phyloP scores from a whole-genome alignment of 2,113 vertebrate species.

The Chaetorhynchus papuensis region DNA sequence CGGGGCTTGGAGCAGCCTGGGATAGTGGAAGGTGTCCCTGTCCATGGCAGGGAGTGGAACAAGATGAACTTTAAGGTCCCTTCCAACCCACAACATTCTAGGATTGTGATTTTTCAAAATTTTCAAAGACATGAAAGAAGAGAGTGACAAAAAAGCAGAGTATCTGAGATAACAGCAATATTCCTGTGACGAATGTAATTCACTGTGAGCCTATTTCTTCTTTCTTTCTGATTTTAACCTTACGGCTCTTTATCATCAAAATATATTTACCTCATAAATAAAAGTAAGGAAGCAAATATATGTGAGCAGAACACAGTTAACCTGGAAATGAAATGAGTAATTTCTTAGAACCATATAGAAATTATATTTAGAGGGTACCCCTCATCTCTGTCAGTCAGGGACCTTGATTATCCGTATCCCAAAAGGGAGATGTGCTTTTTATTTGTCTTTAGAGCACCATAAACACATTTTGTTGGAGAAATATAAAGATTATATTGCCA shows the following conservation, averaged over 20 bases:
- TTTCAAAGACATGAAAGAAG: background rate
- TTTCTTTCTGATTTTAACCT: background rate
- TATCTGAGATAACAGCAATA: background rate
- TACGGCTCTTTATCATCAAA: background rate
- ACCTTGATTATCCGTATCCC: background rate
- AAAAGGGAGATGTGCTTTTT: background rate
- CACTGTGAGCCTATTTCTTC: background rate
- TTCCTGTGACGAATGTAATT: background rate
- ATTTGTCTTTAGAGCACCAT: background rate
- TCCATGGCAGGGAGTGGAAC: no score
- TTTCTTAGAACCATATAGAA: background rate
- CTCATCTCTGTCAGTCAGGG: background rate
- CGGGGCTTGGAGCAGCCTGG: background rate
- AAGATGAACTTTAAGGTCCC: fast-evolving
- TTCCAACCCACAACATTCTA: background rate
- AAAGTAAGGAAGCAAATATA: background rate
- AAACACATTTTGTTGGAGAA: background rate
- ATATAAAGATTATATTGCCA: background rate
- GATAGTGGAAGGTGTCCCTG: background rate
- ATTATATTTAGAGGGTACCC: background rate
- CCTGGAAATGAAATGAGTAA: background rate
- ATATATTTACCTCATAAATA: background rate
- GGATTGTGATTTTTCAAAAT: background rate
- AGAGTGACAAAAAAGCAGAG: background rate
- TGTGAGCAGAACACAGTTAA: background rate